Evolutionary conservation across 2,797 vertebrate species (phyloP).

Genomic region (Pitangus sulphuratus): DNA sequence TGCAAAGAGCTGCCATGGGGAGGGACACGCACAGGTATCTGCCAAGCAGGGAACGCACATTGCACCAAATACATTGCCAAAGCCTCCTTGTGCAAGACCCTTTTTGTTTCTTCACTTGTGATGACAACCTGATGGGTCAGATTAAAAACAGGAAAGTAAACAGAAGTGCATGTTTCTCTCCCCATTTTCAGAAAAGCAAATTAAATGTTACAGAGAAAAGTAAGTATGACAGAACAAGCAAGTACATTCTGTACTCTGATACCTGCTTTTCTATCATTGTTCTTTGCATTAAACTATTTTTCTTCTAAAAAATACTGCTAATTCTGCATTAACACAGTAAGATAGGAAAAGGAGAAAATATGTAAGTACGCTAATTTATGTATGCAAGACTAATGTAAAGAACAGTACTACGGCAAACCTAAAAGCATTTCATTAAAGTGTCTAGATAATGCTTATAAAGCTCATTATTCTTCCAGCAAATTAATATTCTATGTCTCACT

Average conservation of each 20-base stretch:
- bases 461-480: constrained; percentile 40
- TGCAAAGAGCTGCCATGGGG: not conserved
- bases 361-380: not conserved
- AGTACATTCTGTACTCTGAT: not conserved
- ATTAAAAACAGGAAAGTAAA: not conserved
- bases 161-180: not conserved
- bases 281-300: not conserved
- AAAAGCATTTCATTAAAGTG: constrained; percentile 15
- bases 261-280: not conserved
- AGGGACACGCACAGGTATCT: accelerated
- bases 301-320: not conserved
- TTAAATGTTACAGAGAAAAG: not conserved
- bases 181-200: not conserved
- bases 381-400: not conserved
- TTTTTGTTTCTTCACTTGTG: not conserved
- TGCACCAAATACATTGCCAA: not conserved
- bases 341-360: not conserved
- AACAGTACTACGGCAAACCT: not conserved
- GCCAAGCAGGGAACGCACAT: not conserved
- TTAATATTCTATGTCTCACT: constrained; percentile 37
- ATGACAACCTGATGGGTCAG: not conserved
- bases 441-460: constrained; percentile 15
- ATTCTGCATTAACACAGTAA: not conserved
- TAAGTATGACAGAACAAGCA: not conserved
- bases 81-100: not conserved